Base-by-base conservation (phyloP, 2,113 vertebrate species). In the Rhinichthys klamathensis region DNA sequence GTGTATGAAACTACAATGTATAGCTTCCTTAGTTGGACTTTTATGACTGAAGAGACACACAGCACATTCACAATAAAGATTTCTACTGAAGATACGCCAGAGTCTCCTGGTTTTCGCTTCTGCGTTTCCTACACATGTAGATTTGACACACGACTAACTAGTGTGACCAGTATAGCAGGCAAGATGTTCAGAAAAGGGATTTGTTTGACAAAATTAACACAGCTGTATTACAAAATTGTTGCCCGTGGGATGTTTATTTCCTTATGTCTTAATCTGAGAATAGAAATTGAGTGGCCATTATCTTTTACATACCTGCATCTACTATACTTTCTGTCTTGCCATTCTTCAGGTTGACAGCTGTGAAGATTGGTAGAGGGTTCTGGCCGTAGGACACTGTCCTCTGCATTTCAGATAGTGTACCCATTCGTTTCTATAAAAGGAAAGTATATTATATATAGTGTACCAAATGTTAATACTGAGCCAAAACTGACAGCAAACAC, bases 311-410 rank as follows among this genome's bases (percentile, higher is more conserved):
- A 92, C 90, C 91, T 76, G 82, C 76, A 46, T 86, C 79, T 10
- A 10, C 25, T 51, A n/a, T 51, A 61, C 23, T 70, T 10, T 51
- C 94, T 23, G 93, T 1, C 11, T 67, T 91, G 44, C 93, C 87
- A 21, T 96, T 89, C 90, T 97, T 97, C 86, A 96, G 92, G 85
- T 96, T 97, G 89, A 97, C 92, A 69, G 96, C 96, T 81, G 94
- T 95, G 87, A 96, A 97, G 79, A 97, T 96, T 16, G 96, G 97
- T 49, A 96, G 82, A 61, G 97, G 96, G 86, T 97, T 97, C 92
- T 97, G 96, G 65, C 96, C 97, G 0, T 16, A 84, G 70, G 91
- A 91, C 78, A 97, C 81, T 77, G 96, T 93, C 83, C 3, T 85
- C 83, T 93, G 94, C 86, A 97, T 95, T 84, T 95, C 95, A 23